phyloP scores from a whole-genome alignment of 2,113 vertebrate species.

The Apodemus speciosus region DNA sequence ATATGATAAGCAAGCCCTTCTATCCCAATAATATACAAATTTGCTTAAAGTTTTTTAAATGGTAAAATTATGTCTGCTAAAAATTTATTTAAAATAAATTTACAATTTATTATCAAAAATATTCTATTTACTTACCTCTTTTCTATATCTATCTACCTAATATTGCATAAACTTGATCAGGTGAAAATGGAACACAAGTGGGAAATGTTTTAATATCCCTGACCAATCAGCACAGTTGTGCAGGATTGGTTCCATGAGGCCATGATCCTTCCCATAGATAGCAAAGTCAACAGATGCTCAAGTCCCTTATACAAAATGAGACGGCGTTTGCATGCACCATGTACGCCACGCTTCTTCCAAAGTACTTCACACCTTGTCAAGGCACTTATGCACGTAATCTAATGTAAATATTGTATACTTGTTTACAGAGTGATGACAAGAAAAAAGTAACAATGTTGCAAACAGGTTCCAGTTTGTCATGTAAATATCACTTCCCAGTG shows the following conservation, averaged over 20 bases:
- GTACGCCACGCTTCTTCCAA: not conserved
- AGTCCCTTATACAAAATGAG: not conserved
- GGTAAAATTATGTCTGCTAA: not conserved
- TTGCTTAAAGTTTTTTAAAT: not conserved
- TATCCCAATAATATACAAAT: not conserved
- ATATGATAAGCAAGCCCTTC: not conserved
- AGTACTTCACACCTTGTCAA: not conserved
- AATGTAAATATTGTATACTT: not conserved
- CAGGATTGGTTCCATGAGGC: not conserved
- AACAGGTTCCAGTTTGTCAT: not conserved
- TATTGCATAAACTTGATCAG: not conserved
- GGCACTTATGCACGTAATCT: not conserved
- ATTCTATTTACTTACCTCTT: not conserved
- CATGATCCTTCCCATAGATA: not conserved
- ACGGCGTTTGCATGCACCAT: not conserved
- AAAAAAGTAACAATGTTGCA: not conserved
- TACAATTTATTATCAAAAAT: not conserved
- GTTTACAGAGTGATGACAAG: not conserved
- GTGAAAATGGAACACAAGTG: not conserved
- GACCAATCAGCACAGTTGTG: not conserved
- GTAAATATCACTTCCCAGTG: not conserved
- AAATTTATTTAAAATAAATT: not conserved
- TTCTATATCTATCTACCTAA: not conserved
- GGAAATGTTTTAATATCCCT: not conserved
- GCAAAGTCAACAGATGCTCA: not conserved